Percentiles rank a stretch among this genome's conserved stretches.
Conservation (phyloP, 2,797 vertebrate genomes). For the Myotis myotis region DNA sequence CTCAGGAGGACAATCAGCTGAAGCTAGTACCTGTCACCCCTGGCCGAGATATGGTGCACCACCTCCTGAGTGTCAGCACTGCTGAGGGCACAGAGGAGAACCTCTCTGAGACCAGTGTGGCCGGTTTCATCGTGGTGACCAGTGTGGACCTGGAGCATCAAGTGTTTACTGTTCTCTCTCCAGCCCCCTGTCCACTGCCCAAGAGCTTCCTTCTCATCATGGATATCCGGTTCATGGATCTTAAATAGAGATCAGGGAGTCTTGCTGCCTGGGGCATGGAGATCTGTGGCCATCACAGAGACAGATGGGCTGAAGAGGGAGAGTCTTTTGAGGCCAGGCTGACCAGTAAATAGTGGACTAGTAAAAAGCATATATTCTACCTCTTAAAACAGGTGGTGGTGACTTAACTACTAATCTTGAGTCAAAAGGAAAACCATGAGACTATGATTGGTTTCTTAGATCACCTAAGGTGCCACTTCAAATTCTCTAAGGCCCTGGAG, state of each 20-base stretch:
- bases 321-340: background rate
- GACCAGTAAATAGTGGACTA: background rate
- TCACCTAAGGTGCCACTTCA: background rate
- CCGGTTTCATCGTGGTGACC: conserved; percentile 97
- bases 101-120: conserved; percentile 88
- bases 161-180: conserved; percentile 96
- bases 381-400: conserved; percentile 24
- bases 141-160: conserved; percentile 94
- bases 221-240: conserved; percentile 99
- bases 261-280: background rate
- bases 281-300: background rate
- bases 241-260: conserved; percentile 85
- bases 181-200: conserved; percentile 94
- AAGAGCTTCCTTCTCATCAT: conserved; percentile 97
- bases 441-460: conserved; percentile 2
- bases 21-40: conserved; percentile 97
- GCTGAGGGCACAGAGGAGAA: conserved; percentile 85
- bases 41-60: conserved; percentile 96
- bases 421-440: background rate
- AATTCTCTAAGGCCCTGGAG: background rate
- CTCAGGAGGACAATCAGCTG: conserved; percentile 98
- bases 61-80: conserved; percentile 94
- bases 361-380: background rate
- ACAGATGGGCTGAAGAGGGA: background rate
- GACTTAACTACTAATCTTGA: background rate